A percentile compares a stretch with the other conserved stretches of the same genome.
Evolutionary conservation across 2,888 invertebrate genomes (phyloP).

Genomic region (Nephrocerus scutellatus): DNA sequence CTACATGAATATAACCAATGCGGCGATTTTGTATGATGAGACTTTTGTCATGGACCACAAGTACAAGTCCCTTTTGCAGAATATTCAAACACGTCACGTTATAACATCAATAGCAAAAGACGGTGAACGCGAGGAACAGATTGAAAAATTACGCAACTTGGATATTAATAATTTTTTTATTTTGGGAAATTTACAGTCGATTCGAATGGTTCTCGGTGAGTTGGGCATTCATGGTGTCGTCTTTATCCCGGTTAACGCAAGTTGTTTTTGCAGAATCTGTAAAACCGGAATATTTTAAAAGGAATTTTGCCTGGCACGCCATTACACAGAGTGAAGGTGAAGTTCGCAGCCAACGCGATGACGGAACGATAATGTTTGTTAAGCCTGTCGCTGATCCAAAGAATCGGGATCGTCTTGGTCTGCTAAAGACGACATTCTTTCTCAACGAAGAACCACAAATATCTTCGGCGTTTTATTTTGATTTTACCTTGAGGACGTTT

Average conservation of each 20-base stretch:
- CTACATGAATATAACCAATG: slow-evolving; percentile 81
- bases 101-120: slow-evolving; percentile 63
- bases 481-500: slow-evolving; percentile 67
- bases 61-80: slow-evolving; percentile 81
- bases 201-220: slow-evolving; percentile 61
- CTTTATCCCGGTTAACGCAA: background rate
- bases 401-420: slow-evolving; percentile 63
- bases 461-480: slow-evolving; percentile 81
- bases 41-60: slow-evolving; percentile 90
- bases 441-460: slow-evolving; percentile 66
- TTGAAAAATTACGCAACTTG: slow-evolving; percentile 65
- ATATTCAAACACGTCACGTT: slow-evolving; percentile 83
- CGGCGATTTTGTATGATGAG: slow-evolving; percentile 84
- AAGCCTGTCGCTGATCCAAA: slow-evolving; percentile 64
- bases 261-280: slow-evolving; percentile 52
- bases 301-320: slow-evolving; percentile 83
- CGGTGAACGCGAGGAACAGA: slow-evolving; percentile 54
- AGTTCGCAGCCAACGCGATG: slow-evolving; percentile 66
- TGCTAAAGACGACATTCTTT: slow-evolving; percentile 64
- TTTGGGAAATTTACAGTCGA: slow-evolving; percentile 64
- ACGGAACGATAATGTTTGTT: slow-evolving; percentile 68
- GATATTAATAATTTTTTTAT: slow-evolving; percentile 88
- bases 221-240: background rate
- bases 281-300: slow-evolving; percentile 67
- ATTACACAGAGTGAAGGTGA: slow-evolving; percentile 70